Evolutionary conservation across 1,140 invertebrate species (phyloP), one percentile per base, ranked within the genome.

Genomic region (Sycophaga agraensis): DNA sequence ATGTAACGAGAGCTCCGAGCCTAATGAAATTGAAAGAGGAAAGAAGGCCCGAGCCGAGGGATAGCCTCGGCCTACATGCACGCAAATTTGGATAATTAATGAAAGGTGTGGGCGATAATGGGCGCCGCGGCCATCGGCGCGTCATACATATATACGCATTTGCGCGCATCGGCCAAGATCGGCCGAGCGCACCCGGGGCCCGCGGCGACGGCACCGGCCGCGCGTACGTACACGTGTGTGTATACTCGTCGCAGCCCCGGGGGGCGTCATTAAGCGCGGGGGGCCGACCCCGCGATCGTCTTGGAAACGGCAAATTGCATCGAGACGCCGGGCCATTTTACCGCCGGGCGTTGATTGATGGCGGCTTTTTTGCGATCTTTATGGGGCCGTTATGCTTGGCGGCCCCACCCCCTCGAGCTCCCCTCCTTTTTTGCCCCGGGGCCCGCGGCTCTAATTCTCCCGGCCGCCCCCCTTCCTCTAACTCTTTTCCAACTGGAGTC

Each of bases 271-370:
- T n/a, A n/a, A n/a, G n/a, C n/a, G n/a, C n/a, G n/a, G n/a, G n/a
- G n/a, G n/a, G n/a, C n/a, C n/a, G n/a, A n/a, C n/a, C n/a, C n/a
- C 37, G 12, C 31, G 16, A 50, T 62, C 59, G 50, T 62, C 59
- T 56, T 62, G 45, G 35, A 35, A 56, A 56, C 24, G 51, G 53
- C 59, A 50, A 62, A 62, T 62, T 62, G 43, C 51, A 48, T 61
- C 43, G 34, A n/a, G 39, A 34, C 17, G 59, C 43, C 12, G 11
- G n/a, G n/a, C n/a, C n/a, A n/a, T n/a, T n/a, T n/a, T n/a, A n/a
- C n/a, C n/a, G n/a, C n/a, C n/a, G n/a, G 48, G 49, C 39, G 39
- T 60, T 61, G 59, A 61, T 55, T 61, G 59, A 61, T 61, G 50
- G 39, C 26, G 22, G 24, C 34, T 6, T 48, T 61, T 55, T 61